Percentiles rank a stretch among this genome's conserved stretches.
Evolutionary conservation across 1,140 invertebrate genomes (phyloP).

Genomic region (Drosophila quadrilineata): DNA sequence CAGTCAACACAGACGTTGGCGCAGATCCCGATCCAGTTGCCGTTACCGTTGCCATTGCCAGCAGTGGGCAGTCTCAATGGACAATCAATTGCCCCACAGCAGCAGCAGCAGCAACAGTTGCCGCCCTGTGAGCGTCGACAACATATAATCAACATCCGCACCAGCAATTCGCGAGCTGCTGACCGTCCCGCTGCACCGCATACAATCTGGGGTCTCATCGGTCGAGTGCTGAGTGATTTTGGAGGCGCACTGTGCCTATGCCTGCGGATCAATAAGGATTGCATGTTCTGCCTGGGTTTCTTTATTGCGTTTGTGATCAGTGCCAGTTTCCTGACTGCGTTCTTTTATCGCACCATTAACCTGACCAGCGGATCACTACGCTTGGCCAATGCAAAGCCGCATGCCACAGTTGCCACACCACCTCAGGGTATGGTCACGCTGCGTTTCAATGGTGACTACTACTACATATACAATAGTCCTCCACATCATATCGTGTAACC

Average conservation of each 20-base stretch:
- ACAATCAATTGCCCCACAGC: background rate
- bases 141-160: constrained; percentile 61
- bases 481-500: constrained; percentile 20
- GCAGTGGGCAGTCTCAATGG: too few species aligned
- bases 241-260: constrained; percentile 62
- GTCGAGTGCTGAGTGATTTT: constrained; percentile 48
- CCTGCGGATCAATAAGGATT: constrained; percentile 75
- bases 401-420: background rate
- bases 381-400: background rate
- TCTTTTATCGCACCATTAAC: constrained; percentile 71
- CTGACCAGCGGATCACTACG: constrained; percentile 36
- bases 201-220: constrained; percentile 18
- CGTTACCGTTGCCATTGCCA: too few species aligned
- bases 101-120: constrained; percentile 4
- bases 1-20: background rate
- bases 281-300: constrained; percentile 73
- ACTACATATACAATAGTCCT: constrained; percentile 54
- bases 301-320: constrained; percentile 74
- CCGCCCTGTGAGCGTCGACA: constrained; percentile 46
- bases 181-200: background rate
- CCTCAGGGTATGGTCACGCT: constrained; percentile 24
- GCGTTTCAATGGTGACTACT: constrained; percentile 50
- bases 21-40: constrained; percentile 42
- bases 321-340: constrained; percentile 72
- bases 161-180: constrained; percentile 27